phyloP scores from a whole-genome alignment of 1,140 invertebrate species.

The Maniola jurtina region DNA sequence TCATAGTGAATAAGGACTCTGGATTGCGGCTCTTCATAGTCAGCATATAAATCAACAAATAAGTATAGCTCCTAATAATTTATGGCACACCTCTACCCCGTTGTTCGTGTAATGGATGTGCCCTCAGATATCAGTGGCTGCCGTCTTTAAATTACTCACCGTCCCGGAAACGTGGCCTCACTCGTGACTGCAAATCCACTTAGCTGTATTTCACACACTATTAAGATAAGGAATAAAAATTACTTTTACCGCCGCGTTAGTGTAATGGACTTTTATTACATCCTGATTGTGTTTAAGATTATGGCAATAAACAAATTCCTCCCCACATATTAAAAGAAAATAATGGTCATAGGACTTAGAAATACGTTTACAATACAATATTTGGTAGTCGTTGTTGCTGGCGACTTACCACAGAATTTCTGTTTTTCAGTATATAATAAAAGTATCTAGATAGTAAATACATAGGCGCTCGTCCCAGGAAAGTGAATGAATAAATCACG shows the following conservation, averaged over 20 bases:
- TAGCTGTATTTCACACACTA: conserved; percentile 63
- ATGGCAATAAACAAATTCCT: conserved; percentile 3
- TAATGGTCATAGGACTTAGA: neutral
- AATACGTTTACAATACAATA: neutral
- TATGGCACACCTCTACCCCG: conserved; percentile 59
- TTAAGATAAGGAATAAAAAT: conserved; percentile 72
- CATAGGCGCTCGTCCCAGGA: no score
- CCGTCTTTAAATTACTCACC: conserved; percentile 73
- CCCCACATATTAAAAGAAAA: neutral
- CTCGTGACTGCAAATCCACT: conserved; percentile 64
- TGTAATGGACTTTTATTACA: conserved; percentile 67
- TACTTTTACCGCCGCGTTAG: conserved; percentile 40
- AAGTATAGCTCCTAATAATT: conserved; percentile 67
- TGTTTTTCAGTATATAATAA: no score
- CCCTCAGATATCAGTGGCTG: conserved; percentile 64
- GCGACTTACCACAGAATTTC: no score
- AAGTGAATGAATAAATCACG: no score
- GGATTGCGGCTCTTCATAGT: conserved; percentile 10
- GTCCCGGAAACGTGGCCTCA: conserved; percentile 61
- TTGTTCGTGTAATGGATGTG: conserved; percentile 70
- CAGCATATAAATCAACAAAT: conserved; percentile 64
- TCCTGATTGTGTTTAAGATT: conserved; percentile 42
- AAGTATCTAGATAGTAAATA: no score
- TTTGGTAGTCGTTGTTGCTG: no score
- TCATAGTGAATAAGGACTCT: no score